Conservation (phyloP, 2,888 invertebrate genomes). For the Mamestra brassicae region DNA sequence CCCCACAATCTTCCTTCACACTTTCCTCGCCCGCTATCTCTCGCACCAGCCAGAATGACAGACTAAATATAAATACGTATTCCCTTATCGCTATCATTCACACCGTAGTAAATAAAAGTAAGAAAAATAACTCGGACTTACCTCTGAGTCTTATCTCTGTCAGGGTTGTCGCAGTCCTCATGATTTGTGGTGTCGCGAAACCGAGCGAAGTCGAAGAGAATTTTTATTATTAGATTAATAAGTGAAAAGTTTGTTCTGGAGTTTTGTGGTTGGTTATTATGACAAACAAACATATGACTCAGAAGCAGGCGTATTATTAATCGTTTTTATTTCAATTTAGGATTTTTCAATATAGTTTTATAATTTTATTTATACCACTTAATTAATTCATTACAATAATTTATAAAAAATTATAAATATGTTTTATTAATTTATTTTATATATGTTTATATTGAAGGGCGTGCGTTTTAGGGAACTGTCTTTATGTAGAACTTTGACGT, state of each 20-base stretch:
- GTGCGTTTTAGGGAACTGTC: too few relatives aligned
- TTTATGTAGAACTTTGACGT: too few relatives aligned
- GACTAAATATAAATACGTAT: slow-evolving; percentile 30
- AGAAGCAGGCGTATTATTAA: too few relatives aligned
- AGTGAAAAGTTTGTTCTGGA: slow-evolving; percentile 28
- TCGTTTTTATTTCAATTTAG: too few relatives aligned
- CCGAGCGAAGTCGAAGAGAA: slow-evolving; percentile 33
- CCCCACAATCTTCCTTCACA: not conserved
- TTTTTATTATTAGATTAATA: slow-evolving; percentile 53
- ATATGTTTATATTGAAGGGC: too few relatives aligned
- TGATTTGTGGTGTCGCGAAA: slow-evolving; percentile 78
- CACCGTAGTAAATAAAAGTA: slow-evolving; percentile 61
- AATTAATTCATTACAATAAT: too few relatives aligned
- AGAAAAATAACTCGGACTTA: slow-evolving; percentile 79
- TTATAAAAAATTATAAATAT: too few relatives aligned
- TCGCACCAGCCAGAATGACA: slow-evolving; percentile 19
- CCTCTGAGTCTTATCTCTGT: slow-evolving; percentile 79
- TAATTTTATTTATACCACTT: too few relatives aligned
- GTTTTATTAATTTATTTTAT: too few relatives aligned
- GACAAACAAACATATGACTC: too few relatives aligned
- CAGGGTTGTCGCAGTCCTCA: slow-evolving; percentile 74
- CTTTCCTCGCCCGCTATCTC: not conserved
- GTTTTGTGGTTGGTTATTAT: slow-evolving; percentile 13
- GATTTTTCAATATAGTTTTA: too few relatives aligned
- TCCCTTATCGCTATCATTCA: slow-evolving; percentile 49